Percentiles rank a stretch among this genome's conserved stretches.
These are phyloP conservation scores for Abrostola tripartita DNA, from an alignment of 2,888 invertebrate genomes.

Conservation along the genomic window DNA sequence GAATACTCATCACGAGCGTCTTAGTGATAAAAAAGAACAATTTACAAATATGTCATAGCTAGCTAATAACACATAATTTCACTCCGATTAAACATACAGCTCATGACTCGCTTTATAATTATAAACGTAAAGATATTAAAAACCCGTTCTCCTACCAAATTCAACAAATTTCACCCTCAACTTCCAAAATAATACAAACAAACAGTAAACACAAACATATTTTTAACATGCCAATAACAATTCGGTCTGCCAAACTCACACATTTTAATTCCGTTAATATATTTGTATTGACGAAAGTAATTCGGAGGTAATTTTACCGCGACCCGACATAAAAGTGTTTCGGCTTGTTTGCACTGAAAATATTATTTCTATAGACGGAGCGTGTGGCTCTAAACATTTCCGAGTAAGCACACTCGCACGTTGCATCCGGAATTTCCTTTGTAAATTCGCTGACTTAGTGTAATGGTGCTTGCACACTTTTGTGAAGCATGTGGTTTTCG, in stretches of 20 bases:
- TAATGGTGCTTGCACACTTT: slow-evolving; percentile 41
- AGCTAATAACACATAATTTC: too few relatives aligned
- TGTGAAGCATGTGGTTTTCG: slow-evolving; percentile 1
- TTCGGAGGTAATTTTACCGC: slow-evolving; percentile 20
- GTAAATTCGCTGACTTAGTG: slow-evolving; percentile 53
- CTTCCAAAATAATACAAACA: slow-evolving; percentile 3
- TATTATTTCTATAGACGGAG: slow-evolving; percentile 37
- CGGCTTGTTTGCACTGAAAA: slow-evolving; percentile 35
- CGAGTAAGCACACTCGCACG: slow-evolving; percentile 49
- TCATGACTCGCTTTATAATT: neutral
- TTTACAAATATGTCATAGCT: too few relatives aligned
- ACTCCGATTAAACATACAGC: neutral
- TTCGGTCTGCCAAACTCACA: neutral
- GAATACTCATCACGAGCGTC: too few relatives aligned
- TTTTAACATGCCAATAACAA: slow-evolving; percentile 5
- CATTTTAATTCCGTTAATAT: slow-evolving; percentile 2
- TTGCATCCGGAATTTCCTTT: slow-evolving; percentile 62
- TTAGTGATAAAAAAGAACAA: too few relatives aligned
- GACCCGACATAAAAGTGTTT: slow-evolving; percentile 24
- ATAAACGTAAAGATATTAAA: neutral
- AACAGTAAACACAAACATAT: slow-evolving; percentile 4
- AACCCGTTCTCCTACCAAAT: neutral
- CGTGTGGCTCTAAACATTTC: slow-evolving; percentile 42
- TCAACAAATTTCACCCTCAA: neutral
- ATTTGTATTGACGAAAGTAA: slow-evolving; percentile 1